Percentiles rank a stretch among this genome's conserved stretches.
Evolutionary conservation across 2,113 vertebrate species (phyloP).

Genomic region (Mormyrus iriodes): DNA sequence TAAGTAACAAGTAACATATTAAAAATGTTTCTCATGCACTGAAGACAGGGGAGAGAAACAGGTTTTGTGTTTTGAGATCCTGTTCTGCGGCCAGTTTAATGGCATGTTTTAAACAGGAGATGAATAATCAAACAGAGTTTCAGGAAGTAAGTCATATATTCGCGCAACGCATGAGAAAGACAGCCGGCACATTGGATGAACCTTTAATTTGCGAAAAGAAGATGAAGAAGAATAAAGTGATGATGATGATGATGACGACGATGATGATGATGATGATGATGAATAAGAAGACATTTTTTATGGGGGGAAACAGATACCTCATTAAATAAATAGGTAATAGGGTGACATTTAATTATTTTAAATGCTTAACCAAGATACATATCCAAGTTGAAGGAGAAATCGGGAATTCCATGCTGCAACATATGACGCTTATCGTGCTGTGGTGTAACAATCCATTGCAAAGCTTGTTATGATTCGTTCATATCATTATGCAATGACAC

Average conservation of each 20-base stretch:
- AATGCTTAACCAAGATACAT: neutral
- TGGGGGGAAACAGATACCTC: neutral
- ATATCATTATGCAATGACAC: neutral
- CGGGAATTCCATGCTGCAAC: neutral
- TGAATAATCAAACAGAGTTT: neutral
- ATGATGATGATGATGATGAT: neutral
- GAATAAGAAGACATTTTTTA: neutral
- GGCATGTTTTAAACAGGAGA: neutral
- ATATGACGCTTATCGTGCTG: neutral
- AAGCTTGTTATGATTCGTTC: neutral
- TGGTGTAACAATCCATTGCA: neutral
- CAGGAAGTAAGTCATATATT: neutral
- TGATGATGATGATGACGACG: neutral
- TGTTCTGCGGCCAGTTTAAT: neutral
- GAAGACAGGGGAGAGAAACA: neutral
- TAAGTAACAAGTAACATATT: neutral
- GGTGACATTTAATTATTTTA: conserved; percentile 3
- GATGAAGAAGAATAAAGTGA: neutral
- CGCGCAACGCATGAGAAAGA: neutral
- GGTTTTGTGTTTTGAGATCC: neutral
- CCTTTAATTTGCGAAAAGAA: neutral
- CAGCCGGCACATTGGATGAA: neutral
- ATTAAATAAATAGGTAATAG: neutral
- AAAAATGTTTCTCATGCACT: neutral
- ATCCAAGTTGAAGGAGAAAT: neutral